Conservation (phyloP, 2,113 vertebrate species). For the Diadophis punctatus region DNA sequence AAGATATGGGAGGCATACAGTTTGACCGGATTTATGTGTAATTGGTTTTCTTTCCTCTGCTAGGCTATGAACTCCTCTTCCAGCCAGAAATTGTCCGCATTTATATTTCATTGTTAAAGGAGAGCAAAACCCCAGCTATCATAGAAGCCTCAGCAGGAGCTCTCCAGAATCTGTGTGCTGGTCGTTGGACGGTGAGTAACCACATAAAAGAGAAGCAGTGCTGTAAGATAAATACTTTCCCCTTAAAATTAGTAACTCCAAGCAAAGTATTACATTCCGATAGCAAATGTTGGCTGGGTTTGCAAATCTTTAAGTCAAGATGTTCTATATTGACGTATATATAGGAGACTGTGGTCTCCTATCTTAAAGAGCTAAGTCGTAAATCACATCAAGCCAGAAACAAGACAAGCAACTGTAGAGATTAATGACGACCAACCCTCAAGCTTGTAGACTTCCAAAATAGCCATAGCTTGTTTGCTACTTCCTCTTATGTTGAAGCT, state of each 20-base stretch:
- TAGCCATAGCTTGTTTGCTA: background rate
- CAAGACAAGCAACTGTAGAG: background rate
- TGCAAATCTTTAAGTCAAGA: background rate
- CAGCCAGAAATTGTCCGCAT: conserved; percentile 93
- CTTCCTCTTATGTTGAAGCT: background rate
- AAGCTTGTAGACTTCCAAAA: background rate
- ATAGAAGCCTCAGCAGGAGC: conserved; percentile 93
- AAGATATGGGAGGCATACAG: background rate
- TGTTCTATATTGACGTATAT: background rate
- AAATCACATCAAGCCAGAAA: background rate
- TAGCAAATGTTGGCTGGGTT: background rate
- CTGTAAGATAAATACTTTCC: background rate
- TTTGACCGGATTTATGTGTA: background rate
- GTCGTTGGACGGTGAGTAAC: conserved; percentile 82
- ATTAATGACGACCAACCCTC: background rate
- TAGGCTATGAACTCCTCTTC: conserved; percentile 92
- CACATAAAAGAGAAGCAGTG: fast-evolving
- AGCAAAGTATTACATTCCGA: background rate
- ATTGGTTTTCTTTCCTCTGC: background rate
- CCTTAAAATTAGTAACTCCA: background rate
- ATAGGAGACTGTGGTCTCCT: background rate
- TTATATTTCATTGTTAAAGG: conserved; percentile 90
- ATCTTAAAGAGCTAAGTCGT: background rate
- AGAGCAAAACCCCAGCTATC: conserved; percentile 86
- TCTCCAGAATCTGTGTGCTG: conserved; percentile 93